phyloP scores from a whole-genome alignment of 2,888 invertebrate species.

The Drosophila affinis region DNA sequence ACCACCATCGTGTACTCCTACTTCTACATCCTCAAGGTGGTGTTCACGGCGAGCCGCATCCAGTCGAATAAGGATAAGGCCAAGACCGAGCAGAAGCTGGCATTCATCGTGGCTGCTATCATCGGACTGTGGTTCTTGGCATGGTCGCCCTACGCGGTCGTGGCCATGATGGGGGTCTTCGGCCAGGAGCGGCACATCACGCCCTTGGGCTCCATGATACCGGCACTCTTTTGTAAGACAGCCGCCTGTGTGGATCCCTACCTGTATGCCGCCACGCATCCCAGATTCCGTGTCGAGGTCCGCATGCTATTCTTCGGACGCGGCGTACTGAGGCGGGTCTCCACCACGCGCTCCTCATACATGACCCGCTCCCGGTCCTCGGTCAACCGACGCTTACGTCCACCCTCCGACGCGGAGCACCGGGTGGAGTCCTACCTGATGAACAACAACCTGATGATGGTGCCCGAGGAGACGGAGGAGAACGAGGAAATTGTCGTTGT shows the following conservation, averaged over 20 bases:
- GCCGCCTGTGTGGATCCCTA: conserved; percentile 93
- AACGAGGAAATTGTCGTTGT: conserved; percentile 69
- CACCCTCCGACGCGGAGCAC: conserved; percentile 36
- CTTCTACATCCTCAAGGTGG: conserved; percentile 88
- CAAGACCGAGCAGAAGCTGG: conserved; percentile 89
- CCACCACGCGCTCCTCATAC: conserved; percentile 81
- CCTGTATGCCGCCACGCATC: conserved; percentile 91
- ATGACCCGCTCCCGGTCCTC: conserved; percentile 75
- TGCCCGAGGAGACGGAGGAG: conserved; percentile 76
- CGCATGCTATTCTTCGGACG: conserved; percentile 76
- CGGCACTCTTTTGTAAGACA: conserved; percentile 91
- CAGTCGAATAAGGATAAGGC: conserved; percentile 87
- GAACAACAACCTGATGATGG: conserved; percentile 73
- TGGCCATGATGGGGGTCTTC: conserved; percentile 89
- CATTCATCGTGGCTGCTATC: conserved; percentile 88
- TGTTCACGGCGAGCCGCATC: conserved; percentile 85
- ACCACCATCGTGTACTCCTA: conserved; percentile 90
- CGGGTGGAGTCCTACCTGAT: conserved; percentile 56
- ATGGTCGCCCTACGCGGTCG: conserved; percentile 92
- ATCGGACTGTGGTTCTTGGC: conserved; percentile 90
- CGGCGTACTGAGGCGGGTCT: conserved; percentile 63
- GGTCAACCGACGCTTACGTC: conserved; percentile 66
- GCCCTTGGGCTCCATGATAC: conserved; percentile 89
- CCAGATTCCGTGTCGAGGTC: conserved; percentile 88
- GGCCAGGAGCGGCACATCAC: conserved; percentile 87